Evolutionary conservation across 2,797 vertebrate genomes (phyloP), one percentile per base, ranked within the genome.

Genomic region (Pteropus rufus): DNA sequence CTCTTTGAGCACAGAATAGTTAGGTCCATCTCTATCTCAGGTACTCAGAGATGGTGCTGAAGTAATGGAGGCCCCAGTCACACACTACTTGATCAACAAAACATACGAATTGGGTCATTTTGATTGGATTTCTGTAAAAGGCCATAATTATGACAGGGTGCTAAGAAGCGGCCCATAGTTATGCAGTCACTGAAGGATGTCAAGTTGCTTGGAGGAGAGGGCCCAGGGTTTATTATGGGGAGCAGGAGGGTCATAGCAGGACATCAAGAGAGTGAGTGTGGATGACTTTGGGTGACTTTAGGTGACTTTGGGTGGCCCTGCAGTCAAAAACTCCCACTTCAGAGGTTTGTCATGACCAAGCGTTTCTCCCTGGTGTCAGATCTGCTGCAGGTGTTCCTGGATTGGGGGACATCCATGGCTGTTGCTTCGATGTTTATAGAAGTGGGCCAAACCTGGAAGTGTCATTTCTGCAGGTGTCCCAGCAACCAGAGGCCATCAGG

Each of bases 281-380:
- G 15, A 49, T 49, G 49, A 16, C 49, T 49, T 49, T 49, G 49
- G 15, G 15, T 49, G 49, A 49, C 15, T 16, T 16, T 49, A 49
- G 49, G 49, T 49, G 49, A 49, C 15, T 49, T 46, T 49, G 46
- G 62, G 52, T 8, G 24, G 11, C 44, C 5, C 14, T 26, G 4
- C 3, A 0, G 3, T 39, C 8, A 41, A 5, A 24, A 23, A 15
- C 46, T 24, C 76, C 19, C 11, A 3, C 54, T 5, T 23, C 1
- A 15, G 24, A 41, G 36, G 26, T 31, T 58, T 16, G 12, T 36
- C 44, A 11, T 16, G 49, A 49, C 56, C 11, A 1, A 14, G 52
- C 14, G 16, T 16, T 31, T 26, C 10, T 60, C 12, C 41, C 3
- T 23, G 4, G 0, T 5, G 12, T n/a, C 21, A 0, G 1, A 62